Evolutionary conservation across 2,113 vertebrate genomes (phyloP).

Genomic region (human (Homo sapiens)): GRCh38 chrX:2999501-3000000

Average conservation of each 20-base stretch:
- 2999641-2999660: too few relatives aligned
- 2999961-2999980: background rate
- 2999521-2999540: background rate
- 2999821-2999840: background rate
- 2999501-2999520: background rate
- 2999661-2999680: too few relatives aligned
- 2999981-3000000: background rate
- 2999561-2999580: rapidly evolving
- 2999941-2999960: background rate
- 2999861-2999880: background rate
- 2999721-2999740: background rate
- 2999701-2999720: background rate
- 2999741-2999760: background rate
- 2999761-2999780: background rate
- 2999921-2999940: background rate
- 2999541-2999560: background rate
- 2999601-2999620: background rate
- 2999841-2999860: background rate
- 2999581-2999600: background rate
- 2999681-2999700: rapidly evolving
- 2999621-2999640: too few relatives aligned
- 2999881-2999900: background rate
- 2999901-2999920: background rate
- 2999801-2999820: background rate
- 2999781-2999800: background rate